phyloP scores from a whole-genome alignment of 1,140 invertebrate species.

The Drosophila bifasciata region DNA sequence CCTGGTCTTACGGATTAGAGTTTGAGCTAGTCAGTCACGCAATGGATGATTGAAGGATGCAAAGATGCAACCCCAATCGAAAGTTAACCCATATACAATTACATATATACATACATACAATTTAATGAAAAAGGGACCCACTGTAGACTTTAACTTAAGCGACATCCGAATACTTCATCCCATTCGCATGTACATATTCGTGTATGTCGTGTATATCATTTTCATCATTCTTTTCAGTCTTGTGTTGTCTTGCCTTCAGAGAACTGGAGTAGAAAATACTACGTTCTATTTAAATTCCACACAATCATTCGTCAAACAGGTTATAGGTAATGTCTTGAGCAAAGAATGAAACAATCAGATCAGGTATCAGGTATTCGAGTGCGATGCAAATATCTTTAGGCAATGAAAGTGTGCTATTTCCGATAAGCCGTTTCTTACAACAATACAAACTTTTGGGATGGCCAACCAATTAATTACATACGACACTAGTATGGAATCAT shows the following conservation, averaged over 20 bases:
- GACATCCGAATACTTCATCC: background rate
- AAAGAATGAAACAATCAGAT: slow-evolving; percentile 26
- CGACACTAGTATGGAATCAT: too few relatives aligned
- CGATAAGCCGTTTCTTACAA: slow-evolving; percentile 1
- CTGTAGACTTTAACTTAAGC: too few relatives aligned
- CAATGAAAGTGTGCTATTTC: slow-evolving; percentile 51
- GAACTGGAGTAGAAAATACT: too few relatives aligned
- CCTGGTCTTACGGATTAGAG: background rate
- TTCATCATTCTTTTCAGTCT: too few relatives aligned
- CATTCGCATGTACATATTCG: too few relatives aligned
- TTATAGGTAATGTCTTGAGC: slow-evolving; percentile 11
- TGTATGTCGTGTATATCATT: too few relatives aligned
- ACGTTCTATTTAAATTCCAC: slow-evolving; percentile 2
- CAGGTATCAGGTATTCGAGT: background rate
- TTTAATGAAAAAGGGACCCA: slow-evolving; percentile 4
- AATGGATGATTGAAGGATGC: background rate
- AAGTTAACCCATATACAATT: background rate
- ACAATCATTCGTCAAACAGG: slow-evolving; percentile 18
- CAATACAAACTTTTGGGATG: background rate
- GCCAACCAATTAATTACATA: too few relatives aligned
- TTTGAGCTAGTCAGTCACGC: background rate
- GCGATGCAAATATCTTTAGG: slow-evolving; percentile 37
- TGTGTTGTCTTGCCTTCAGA: too few relatives aligned
- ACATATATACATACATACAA: slow-evolving; percentile 7
- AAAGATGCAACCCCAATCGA: background rate